Base-by-base conservation (phyloP, 2,797 vertebrate genomes). In the Tympanoctomys barrerae region DNA sequence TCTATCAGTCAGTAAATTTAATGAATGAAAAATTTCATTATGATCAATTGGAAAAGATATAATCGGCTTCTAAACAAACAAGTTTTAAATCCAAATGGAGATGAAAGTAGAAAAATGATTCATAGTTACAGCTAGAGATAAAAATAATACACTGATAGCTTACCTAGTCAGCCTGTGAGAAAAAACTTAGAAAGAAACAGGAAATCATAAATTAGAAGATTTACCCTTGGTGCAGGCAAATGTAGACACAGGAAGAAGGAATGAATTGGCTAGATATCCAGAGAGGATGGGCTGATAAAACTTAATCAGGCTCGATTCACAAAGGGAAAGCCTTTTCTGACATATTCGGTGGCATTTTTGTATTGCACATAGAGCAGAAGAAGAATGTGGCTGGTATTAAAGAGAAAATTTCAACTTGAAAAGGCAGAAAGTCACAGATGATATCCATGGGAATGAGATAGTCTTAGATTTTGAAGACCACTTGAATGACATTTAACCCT, bases 161-260 rank as follows among this genome's bases (percentile, higher is more conserved):
- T 57, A 57, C 39, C 61, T 6, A n/a, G n/a, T 7, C 39, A 78
- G 54, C 86, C 87, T 87, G 61, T 52, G 90, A 33, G 5, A 94
- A 95, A 96, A 3, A 95, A 89, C 96, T 95, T 85, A 78, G 61
- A 46, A 96, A 96, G 82, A 95, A 85, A 46, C 88, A 97, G 96
- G 95, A 98, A 97, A 97, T 98, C 97, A 97, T 96, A 98, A 97
- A 94, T 84, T 96, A 97, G 95, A 57, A 96, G 68, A 71, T 33
- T 62, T 97, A 96, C 97, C 97, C 96, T 97, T 98, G 96, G 31
- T 91, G 80, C 86, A 94, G 94, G 93, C 83, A 92, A 87, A 64
- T 79, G 94, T 39, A 6, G 84, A 88, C 87, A 95, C 49, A 57
- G 84, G 52, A 95, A 92, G 96, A 96, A 97, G 95, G 97, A 95